These are phyloP conservation scores for Halcyon leucocephala DNA, from an alignment of 2,797 vertebrate genomes.

Conservation along the genomic window DNA sequence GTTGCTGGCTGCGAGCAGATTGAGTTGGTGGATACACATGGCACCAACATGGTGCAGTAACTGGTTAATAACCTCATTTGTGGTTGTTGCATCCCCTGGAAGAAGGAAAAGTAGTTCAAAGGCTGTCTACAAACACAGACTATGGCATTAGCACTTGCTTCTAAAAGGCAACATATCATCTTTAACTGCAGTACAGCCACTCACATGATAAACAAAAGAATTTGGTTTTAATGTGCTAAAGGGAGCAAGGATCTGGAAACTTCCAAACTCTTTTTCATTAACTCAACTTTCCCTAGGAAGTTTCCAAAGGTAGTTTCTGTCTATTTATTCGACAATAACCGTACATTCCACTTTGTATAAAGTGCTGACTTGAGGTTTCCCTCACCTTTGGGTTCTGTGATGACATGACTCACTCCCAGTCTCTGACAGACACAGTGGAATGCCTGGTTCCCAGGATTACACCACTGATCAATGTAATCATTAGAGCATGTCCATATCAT, in stretches of 20 bases:
- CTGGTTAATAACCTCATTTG: slow-evolving; percentile 95
- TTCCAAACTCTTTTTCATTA: not conserved
- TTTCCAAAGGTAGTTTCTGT: not conserved
- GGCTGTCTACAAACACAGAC: not conserved
- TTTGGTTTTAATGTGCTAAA: not conserved
- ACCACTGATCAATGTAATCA: slow-evolving; percentile 99
- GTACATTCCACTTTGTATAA: not conserved
- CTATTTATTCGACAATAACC: not conserved
- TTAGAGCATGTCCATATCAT: slow-evolving; percentile 99
- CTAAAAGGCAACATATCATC: not conserved
- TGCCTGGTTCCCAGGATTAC: slow-evolving; percentile 97
- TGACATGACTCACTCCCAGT: slow-evolving; percentile 93
- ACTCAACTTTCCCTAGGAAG: not conserved
- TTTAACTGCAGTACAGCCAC: not conserved
- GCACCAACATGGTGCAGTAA: slow-evolving; percentile 97
- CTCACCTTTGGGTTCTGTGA: slow-evolving; percentile 94
- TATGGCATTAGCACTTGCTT: not conserved
- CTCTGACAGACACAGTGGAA: slow-evolving; percentile 98
- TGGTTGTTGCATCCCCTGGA: slow-evolving; percentile 91
- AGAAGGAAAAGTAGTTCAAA: slow-evolving; percentile 11
- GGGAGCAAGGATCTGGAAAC: not conserved
- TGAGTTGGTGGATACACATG: slow-evolving; percentile 99
- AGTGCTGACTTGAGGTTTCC: not conserved
- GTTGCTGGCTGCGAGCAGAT: slow-evolving; percentile 90
- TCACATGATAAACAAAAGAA: not conserved